phyloP scores from a whole-genome alignment of 2,797 vertebrate genomes.

The Neopelma chrysocephalum region DNA sequence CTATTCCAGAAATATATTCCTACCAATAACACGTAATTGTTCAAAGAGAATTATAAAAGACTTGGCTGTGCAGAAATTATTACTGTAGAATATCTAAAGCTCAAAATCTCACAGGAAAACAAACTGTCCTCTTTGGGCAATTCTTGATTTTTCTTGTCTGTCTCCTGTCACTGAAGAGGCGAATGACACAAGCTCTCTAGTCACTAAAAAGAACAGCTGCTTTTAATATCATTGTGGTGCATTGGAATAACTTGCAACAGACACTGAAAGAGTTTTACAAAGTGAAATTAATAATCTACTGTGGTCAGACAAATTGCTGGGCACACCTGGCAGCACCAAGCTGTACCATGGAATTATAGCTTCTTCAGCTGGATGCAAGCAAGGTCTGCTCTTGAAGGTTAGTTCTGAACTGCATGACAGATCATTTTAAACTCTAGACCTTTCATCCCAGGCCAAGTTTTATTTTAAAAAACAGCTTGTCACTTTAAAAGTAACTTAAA shows the following conservation, averaged over 20 bases:
- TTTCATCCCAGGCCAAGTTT: not conserved
- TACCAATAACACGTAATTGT: not conserved
- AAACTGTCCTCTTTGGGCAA: not conserved
- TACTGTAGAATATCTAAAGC: not conserved
- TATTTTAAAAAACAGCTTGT: accelerated
- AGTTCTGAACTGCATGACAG: not conserved
- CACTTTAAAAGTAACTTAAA: not conserved
- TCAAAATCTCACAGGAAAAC: not conserved
- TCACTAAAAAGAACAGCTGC: not conserved
- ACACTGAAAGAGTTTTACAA: not conserved
- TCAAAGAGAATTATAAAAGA: not conserved
- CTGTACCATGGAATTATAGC: not conserved
- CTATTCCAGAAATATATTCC: not conserved
- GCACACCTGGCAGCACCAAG: not conserved
- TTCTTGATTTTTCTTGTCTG: not conserved
- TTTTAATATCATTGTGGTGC: not conserved
- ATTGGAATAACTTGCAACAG: not conserved
- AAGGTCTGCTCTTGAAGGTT: not conserved
- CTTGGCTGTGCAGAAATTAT: not conserved
- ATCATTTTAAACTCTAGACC: not conserved
- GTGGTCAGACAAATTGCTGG: not conserved
- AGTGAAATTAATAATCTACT: not conserved
- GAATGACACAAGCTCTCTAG: not conserved
- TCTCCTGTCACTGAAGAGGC: not conserved
- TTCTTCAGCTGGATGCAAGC: not conserved